Evolutionary conservation across 2,797 vertebrate genomes (phyloP).

Genomic region (Passerculus sandwichensis): DNA sequence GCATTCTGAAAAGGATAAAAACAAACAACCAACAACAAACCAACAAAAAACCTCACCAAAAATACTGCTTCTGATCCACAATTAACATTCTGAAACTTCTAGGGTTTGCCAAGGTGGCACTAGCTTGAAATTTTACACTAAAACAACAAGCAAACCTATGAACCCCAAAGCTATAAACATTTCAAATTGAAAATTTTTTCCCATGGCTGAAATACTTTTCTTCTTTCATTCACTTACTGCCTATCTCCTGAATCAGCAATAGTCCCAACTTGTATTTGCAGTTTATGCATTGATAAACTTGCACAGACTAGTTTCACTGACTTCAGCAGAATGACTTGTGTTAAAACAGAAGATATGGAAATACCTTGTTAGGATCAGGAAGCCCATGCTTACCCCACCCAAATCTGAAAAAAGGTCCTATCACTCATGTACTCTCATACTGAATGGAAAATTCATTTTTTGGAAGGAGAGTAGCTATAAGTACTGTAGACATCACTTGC

Average conservation of each 20-base stretch:
- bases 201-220: background rate
- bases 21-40: background rate
- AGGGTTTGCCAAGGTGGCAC: background rate
- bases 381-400: background rate
- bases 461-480: background rate
- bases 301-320: conserved; percentile 1
- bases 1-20: background rate
- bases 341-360: background rate
- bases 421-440: background rate
- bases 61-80: background rate
- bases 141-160: background rate
- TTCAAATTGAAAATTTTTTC: background rate
- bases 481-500: background rate
- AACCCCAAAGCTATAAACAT: background rate
- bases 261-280: background rate
- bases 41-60: background rate
- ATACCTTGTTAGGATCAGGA: background rate
- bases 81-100: background rate
- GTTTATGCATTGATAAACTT: background rate
- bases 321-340: background rate
- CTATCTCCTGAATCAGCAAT: background rate
- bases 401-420: background rate
- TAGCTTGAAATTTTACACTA: background rate
- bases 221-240: background rate
- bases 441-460: background rate